Conservation (phyloP, 2,113 vertebrate genomes). For the Motacilla tschutschensis region DNA sequence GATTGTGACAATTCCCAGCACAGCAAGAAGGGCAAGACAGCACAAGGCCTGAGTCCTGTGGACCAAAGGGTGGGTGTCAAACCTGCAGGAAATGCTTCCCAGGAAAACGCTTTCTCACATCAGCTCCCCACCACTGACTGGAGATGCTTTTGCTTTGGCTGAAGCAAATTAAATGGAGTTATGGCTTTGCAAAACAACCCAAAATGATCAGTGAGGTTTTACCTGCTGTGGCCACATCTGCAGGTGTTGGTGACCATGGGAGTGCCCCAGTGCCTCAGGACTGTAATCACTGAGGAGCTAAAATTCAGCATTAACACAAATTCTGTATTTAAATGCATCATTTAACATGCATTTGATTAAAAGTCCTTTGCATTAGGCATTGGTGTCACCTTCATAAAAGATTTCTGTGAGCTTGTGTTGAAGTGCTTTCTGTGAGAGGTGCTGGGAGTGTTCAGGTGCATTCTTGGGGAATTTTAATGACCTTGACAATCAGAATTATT, state of each 20-base stretch:
- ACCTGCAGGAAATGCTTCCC: neutral
- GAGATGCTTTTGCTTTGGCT: neutral
- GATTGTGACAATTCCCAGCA: slow-evolving; percentile 89
- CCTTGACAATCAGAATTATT: neutral
- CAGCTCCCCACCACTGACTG: neutral
- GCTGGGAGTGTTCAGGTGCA: neutral
- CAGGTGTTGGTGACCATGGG: neutral
- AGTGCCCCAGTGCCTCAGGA: neutral
- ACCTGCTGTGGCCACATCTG: neutral
- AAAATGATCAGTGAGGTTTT: neutral
- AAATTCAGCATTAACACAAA: neutral
- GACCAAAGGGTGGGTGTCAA: slow-evolving; percentile 87
- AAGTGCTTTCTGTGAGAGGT: neutral
- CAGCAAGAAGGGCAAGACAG: slow-evolving; percentile 84
- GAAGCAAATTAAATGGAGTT: neutral
- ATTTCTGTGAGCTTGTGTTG: neutral
- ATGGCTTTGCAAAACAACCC: neutral
- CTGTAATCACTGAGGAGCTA: neutral
- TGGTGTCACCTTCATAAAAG: neutral
- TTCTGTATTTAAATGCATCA: neutral
- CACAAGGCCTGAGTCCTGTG: slow-evolving; percentile 82
- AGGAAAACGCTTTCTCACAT: neutral
- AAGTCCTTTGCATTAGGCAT: neutral
- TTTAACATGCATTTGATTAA: neutral
- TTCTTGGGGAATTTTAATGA: neutral